phyloP scores from a whole-genome alignment of 2,113 vertebrate species.

The Chloropsis cyanopogon region DNA sequence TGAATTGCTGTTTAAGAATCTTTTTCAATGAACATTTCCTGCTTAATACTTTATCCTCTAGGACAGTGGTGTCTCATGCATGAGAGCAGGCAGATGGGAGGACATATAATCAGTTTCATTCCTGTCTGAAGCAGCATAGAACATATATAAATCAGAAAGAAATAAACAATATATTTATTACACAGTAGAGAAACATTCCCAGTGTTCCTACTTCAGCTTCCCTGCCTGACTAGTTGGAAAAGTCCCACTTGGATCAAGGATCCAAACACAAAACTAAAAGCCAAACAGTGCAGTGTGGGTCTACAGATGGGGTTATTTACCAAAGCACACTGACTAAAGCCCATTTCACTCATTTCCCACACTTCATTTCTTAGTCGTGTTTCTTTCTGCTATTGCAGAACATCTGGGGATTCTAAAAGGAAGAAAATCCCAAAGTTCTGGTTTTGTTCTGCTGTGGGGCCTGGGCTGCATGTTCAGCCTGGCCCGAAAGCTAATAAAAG shows the following conservation, averaged over 20 bases:
- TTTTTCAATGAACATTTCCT: neutral
- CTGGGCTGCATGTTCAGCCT: neutral
- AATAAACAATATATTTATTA: neutral
- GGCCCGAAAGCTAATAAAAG: constrained; percentile 33
- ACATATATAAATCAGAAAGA: neutral
- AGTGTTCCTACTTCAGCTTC: neutral
- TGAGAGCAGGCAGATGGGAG: neutral
- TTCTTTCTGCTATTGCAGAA: neutral
- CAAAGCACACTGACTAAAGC: neutral
- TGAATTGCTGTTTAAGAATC: neutral
- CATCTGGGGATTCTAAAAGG: neutral
- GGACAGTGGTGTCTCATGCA: neutral
- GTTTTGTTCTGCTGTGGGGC: neutral
- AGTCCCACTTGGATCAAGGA: neutral
- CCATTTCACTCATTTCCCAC: neutral
- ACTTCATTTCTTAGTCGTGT: neutral
- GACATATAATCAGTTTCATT: neutral
- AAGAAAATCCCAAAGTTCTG: neutral
- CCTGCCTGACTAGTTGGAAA: neutral
- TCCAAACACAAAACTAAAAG: neutral
- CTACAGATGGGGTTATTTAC: neutral
- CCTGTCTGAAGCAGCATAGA: neutral
- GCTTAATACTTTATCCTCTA: neutral
- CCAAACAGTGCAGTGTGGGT: neutral
- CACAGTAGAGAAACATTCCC: neutral